Evolutionary conservation across 37 sponge, comb jelly and placozoan species (phyloP).

Genomic region (Cladorhizidae sp.): DNA sequence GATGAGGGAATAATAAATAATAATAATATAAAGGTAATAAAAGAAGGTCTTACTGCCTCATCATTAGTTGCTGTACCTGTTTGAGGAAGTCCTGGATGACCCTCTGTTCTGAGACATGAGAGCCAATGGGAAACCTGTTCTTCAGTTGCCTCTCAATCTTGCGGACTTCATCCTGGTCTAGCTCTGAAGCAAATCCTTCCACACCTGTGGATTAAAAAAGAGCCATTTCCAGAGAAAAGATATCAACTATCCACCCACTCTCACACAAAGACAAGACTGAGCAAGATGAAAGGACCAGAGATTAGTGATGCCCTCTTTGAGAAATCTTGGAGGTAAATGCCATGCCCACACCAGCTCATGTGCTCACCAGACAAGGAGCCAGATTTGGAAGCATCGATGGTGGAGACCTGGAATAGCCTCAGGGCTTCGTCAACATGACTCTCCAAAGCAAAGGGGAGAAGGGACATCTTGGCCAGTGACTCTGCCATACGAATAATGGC

Average conservation of each 20-base stretch:
- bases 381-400: slow-evolving; percentile 91
- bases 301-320: too few species aligned
- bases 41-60: too few species aligned
- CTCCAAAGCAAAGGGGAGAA: slow-evolving; percentile 92
- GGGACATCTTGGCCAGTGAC: slow-evolving; percentile 95
- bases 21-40: too few species aligned
- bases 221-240: too few species aligned
- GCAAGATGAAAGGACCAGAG: too few species aligned
- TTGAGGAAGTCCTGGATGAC: slow-evolving; percentile 95
- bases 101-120: slow-evolving; percentile 97
- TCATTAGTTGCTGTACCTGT: too few species aligned
- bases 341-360: too few species aligned
- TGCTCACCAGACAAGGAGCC: slow-evolving; percentile 83
- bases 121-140: slow-evolving; percentile 95
- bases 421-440: slow-evolving; percentile 95
- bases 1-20: too few species aligned
- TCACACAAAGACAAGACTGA: too few species aligned
- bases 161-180: slow-evolving; percentile 93
- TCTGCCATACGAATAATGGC: slow-evolving; percentile 96
- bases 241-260: too few species aligned
- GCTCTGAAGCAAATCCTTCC: slow-evolving; percentile 90
- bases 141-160: slow-evolving; percentile 94
- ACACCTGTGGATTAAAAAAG: slow-evolving; percentile 56
- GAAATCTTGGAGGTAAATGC: too few species aligned
- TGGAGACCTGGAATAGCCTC: slow-evolving; percentile 98